Conservation (phyloP, 2,113 vertebrate genomes). For the Malurus alboscapulatus region DNA sequence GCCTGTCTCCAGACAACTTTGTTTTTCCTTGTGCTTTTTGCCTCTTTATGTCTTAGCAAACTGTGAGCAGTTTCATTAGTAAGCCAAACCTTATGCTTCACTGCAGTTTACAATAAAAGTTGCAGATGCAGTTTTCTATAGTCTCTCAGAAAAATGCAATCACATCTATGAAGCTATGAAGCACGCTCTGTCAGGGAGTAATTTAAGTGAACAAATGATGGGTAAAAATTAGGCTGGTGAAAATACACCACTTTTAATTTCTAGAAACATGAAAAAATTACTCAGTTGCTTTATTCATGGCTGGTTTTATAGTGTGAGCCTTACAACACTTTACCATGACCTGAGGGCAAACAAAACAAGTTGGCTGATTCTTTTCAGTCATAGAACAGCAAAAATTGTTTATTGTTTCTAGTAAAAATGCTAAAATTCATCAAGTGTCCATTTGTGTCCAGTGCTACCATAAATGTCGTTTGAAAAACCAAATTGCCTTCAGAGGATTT, state of each 20-base stretch:
- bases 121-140: neutral
- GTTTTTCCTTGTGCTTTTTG: neutral
- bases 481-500: conserved; percentile 33
- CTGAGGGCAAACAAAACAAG: conserved; percentile 46
- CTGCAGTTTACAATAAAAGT: neutral
- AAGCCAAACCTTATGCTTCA: neutral
- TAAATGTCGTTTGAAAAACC: conserved; percentile 56
- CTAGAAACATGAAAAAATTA: neutral
- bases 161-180: neutral
- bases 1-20: neutral
- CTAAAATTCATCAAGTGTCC: conserved; percentile 33
- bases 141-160: neutral
- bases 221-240: neutral
- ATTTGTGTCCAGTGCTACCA: conserved; percentile 19
- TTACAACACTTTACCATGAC: conserved; percentile 20
- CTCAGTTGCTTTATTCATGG: neutral
- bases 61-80: neutral
- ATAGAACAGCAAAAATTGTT: conserved; percentile 23
- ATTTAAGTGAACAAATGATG: neutral
- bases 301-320: neutral
- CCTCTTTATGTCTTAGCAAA: neutral
- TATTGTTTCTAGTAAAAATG: conserved; percentile 41
- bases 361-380: conserved; percentile 18
- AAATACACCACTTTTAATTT: neutral
- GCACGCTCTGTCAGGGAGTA: neutral